Conservation (phyloP, 2,888 invertebrate genomes). For the Eilema caniola region DNA sequence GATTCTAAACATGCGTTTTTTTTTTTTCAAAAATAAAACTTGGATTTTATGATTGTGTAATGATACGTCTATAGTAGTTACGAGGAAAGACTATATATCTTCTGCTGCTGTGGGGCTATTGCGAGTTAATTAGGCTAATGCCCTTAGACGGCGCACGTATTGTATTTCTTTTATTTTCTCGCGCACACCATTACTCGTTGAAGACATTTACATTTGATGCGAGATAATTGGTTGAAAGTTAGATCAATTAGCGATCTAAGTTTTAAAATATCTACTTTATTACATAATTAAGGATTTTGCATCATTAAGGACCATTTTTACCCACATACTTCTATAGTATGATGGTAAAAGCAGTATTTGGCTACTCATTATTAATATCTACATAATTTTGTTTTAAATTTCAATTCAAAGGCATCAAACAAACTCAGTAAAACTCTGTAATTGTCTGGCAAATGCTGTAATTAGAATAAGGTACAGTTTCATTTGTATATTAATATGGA, state of each 20-base stretch:
- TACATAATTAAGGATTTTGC: neutral
- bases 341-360: neutral
- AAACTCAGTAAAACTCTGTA: too few species aligned
- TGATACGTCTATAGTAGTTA: slow-evolving; percentile 57
- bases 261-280: neutral
- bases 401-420: neutral
- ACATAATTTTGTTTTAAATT: slow-evolving; percentile 12
- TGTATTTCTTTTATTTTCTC: slow-evolving; percentile 63
- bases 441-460: slow-evolving; percentile 27
- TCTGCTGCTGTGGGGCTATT: slow-evolving; percentile 55
- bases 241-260: slow-evolving; percentile 17
- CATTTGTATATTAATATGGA: slow-evolving; percentile 44
- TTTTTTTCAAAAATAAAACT: slow-evolving; percentile 48
- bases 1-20: slow-evolving; percentile 48
- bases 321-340: neutral
- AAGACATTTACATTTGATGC: slow-evolving; percentile 33
- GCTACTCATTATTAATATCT: neutral
- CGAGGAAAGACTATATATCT: slow-evolving; percentile 54
- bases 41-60: slow-evolving; percentile 55
- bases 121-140: slow-evolving; percentile 63
- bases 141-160: slow-evolving; percentile 65
- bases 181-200: slow-evolving; percentile 44
- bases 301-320: neutral
- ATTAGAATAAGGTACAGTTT: slow-evolving; percentile 41
- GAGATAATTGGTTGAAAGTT: slow-evolving; percentile 25